Evolutionary conservation across 2,113 vertebrate species (phyloP).

Genomic region (Cyprinus carpio): DNA sequence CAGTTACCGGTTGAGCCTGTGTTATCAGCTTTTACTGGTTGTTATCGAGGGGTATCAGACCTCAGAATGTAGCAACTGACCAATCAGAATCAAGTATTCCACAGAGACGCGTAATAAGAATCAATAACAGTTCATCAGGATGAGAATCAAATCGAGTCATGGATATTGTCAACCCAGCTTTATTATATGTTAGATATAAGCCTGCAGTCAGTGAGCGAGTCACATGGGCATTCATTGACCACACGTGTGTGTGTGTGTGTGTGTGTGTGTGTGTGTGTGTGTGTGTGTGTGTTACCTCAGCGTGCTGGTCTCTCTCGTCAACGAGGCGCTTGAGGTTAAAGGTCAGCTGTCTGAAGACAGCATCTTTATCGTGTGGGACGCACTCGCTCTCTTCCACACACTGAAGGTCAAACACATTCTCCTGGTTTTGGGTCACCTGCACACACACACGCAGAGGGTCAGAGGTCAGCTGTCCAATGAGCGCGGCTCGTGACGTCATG

Average conservation of each 20-base stretch:
- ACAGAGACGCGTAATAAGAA: no score
- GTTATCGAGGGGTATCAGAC: no score
- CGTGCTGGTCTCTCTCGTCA: conserved; percentile 93
- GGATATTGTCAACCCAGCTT: no score
- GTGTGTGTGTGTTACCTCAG: conserved; percentile 80
- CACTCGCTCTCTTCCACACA: conserved; percentile 89
- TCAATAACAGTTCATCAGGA: no score
- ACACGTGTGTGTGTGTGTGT: no score
- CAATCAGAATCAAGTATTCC: no score
- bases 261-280: background rate
- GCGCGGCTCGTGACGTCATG: background rate
- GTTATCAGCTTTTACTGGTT: no score
- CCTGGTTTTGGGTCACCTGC: conserved; percentile 96
- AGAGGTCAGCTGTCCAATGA: background rate
- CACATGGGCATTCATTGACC: background rate
- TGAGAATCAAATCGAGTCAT: no score
- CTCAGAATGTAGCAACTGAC: no score
- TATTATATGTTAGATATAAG: background rate
- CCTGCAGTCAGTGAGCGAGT: background rate
- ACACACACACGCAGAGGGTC: conserved; percentile 16
- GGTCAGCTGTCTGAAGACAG: conserved; percentile 87
- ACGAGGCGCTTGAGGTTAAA: conserved; percentile 93
- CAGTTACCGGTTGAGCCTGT: no score
- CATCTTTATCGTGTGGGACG: conserved; percentile 86
- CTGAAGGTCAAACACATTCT: conserved; percentile 96